Evolutionary conservation across 2,888 invertebrate genomes (phyloP), one percentile per base, ranked within the genome.

Genomic region (Aporophyla nigra): DNA sequence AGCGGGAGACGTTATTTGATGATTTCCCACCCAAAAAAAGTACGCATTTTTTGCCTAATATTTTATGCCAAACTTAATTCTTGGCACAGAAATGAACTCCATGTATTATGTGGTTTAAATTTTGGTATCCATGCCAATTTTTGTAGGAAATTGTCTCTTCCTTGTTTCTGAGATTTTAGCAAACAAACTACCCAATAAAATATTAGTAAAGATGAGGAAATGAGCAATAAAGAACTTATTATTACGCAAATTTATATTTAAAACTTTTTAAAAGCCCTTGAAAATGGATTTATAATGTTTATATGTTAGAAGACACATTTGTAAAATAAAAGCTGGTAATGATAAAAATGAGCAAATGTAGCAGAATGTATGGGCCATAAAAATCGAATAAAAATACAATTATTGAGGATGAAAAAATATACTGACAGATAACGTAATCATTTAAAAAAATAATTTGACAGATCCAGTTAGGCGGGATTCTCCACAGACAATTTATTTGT

Each of bases 31-130:
- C n/a, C n/a, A n/a, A n/a, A n/a, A n/a, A n/a, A n/a, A n/a, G n/a
- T n/a, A n/a, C n/a, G n/a, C n/a, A n/a, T n/a, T n/a, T n/a, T n/a
- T n/a, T n/a, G n/a, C 46, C 58, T 16, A 73, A 65, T 80, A 65
- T 54, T 59, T 58, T 40, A 49, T 10, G n/a, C 2, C 14, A n/a
- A 70, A 43, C 54, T 71, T 71, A 51, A 24, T 71, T 77, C 51
- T 77, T 77, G 80, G 62, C 77, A 72, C 54, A 10, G 43, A 51
- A 71, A 71, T n/a, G 5, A 49, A 80, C 4, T 4, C 43, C n/a
- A 79, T 21, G 27, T 40, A 78, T 71, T 51, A n/a, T 33, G 12
- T 16, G 21, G 21, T 24, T 21, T 80, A 63, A 0, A 53, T 58
- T 33, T 46, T 24, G 9, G 74, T 56, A 3, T 21, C 10, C 19